Base-by-base conservation (phyloP, 1,140 invertebrate species). In the Drosophila subobscura region DNA sequence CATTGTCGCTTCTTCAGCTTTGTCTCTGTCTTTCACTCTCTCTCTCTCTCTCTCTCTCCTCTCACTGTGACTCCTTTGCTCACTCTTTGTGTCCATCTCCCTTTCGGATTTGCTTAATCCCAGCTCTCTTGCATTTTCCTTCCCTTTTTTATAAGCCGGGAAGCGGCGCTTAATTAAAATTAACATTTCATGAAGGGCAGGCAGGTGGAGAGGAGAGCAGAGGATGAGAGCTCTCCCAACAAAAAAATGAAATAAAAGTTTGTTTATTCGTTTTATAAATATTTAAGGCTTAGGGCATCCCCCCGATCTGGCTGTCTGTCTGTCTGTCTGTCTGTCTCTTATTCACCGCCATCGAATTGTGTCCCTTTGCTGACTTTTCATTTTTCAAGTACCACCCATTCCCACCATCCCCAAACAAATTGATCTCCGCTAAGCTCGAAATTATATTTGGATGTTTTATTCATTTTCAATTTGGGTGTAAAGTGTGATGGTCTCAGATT, bases 121-220 rank as follows among this genome's bases (percentile, higher is more conserved):
- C 44, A 10, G 16, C 23, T 20, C 59, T 49, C 56, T 54, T 60
- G 29, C 40, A 10, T 29, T 10, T 27, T 64, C 25, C 22, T 58
- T 49, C 33, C 45, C 41, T 67, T 51, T 78, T 75, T 51, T 59
- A 29, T 65, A 64, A 56, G 64, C 72, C 65, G 51, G 25, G 44
- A 29, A 23, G 29, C 47, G 33, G 6, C 61, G 67, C 73, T 89
- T 89, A 89, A 89, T 89, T 89, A 89, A 89, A 75, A 89, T 89
- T 84, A 89, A 80, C 85, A 89, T 89, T 89, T 89, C 60, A 89
- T 89, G 65, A 78, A 74, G 65, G 56, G 64, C 46, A 33, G 12
- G 8, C 44, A 14, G 54, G n/a, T 25, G 14, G 37, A 25, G n/a
- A 46, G 16, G 56, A 20, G 67, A 37, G 29, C 46, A 59, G 45